Evolutionary conservation across 2,888 invertebrate genomes (phyloP), one percentile per base, ranked within the genome.

Genomic region (Drosophila engyochracea): DNA sequence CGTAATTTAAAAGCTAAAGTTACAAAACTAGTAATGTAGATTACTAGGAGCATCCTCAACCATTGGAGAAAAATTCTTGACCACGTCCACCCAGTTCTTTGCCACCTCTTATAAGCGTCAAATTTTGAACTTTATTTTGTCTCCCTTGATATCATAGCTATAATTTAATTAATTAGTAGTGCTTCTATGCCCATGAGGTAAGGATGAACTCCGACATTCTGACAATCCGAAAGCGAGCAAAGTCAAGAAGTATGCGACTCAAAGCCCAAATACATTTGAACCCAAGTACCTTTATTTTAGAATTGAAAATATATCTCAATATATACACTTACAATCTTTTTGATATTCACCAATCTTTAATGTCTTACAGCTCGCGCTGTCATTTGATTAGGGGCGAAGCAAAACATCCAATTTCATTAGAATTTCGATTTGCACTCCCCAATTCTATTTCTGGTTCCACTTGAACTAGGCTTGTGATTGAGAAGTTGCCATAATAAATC

Each of bases 401-500:
- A 10, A 19, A 53, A 37, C 49, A 65, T 37, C 51, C 59, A 75
- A 61, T 69, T 54, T 53, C 52, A 66, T 25, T 57, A 12, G 31
- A 65, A 53, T 54, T 59, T 67, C 57, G 70, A 44, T 54, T 70
- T 59, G 55, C 49, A 49, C 35, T 22, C 2, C 35, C 19, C 44
- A 49, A 49, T 49, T 37, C 37, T 65, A 25, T 64, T 67, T 70
- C 44, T 35, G 58, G 58, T 69, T 79, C 72, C 85, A 83, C 76
- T 83, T 61, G 76, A 79, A 64, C 62, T 64, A 63, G 70, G 72
- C 74, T 53, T 60, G 71, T 83, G 83, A 83, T 86, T 86, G 83
- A 83, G 86, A 83, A 80, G 86, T 77, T 58, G 64, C 82, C 62
- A 82, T 83, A 80, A 86, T 77, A 77, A 83, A 86, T 82, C 70